phyloP scores from a whole-genome alignment of 2,888 invertebrate genomes.

The Aphodius granarius region DNA sequence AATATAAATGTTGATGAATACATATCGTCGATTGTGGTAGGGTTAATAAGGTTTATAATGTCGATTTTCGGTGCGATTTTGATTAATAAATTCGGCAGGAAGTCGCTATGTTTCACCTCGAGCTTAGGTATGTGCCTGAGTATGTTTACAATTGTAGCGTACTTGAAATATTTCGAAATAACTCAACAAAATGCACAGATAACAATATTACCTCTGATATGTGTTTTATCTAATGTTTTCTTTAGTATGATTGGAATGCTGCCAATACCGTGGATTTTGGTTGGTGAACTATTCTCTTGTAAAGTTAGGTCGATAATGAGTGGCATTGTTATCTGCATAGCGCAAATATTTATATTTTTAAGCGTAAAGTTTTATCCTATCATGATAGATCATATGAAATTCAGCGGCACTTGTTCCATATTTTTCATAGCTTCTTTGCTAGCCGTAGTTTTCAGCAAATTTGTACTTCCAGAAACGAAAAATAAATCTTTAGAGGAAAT shows the following conservation, averaged over 20 bases:
- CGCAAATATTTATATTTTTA: conserved; percentile 69
- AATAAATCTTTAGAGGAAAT: conserved; percentile 70
- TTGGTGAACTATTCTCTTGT: conserved; percentile 71
- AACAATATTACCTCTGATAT: conserved; percentile 52
- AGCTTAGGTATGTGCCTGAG: conserved; percentile 67
- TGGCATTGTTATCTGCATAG: conserved; percentile 70
- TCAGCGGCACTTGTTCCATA: conserved; percentile 66
- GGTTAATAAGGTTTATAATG: conserved; percentile 66
- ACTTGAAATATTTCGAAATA: conserved; percentile 49
- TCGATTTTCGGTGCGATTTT: conserved; percentile 68
- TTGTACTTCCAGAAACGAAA: conserved; percentile 70
- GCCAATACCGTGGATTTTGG: conserved; percentile 76
- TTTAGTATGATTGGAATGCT: conserved; percentile 75
- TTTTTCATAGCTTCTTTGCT: conserved; percentile 63
- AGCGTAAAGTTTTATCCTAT: conserved; percentile 73
- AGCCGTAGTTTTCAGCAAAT: conserved; percentile 63
- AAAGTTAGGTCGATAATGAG: conserved; percentile 70
- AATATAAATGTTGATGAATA: conserved; percentile 66
- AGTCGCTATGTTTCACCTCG: conserved; percentile 64
- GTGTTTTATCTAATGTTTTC: conserved; percentile 68
- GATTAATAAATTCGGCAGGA: conserved; percentile 66
- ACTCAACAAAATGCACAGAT: conserved; percentile 31
- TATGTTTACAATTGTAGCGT: conserved; percentile 55
- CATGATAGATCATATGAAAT: conserved; percentile 58
- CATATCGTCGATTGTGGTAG: conserved; percentile 70